Evolutionary conservation across 2,888 invertebrate genomes (phyloP).

Genomic region (Epistrophella euchroma): DNA sequence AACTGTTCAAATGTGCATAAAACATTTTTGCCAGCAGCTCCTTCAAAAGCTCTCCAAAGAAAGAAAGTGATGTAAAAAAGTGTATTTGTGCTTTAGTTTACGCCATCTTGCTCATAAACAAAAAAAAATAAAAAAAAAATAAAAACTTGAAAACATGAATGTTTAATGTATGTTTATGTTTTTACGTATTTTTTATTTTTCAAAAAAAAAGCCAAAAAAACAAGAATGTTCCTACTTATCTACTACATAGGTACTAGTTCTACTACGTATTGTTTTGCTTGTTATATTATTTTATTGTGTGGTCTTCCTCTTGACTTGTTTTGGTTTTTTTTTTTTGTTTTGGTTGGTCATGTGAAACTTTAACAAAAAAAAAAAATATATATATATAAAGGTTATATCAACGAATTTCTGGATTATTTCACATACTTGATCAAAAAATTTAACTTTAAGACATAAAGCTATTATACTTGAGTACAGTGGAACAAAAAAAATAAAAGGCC

Average conservation of each 20-base stretch:
- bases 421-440: constrained; percentile 1
- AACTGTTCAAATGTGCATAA: no score
- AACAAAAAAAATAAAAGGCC: background rate
- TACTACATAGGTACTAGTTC: background rate
- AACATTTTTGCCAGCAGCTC: background rate
- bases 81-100: background rate
- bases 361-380: background rate
- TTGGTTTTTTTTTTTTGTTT: background rate
- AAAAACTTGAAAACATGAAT: constrained; percentile 32
- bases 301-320: constrained; percentile 29
- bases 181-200: constrained; percentile 32
- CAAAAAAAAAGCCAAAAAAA: constrained; percentile 31
- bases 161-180: constrained; percentile 58
- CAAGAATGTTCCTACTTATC: background rate
- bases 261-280: constrained; percentile 10
- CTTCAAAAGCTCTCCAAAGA: background rate
- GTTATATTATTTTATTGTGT: background rate
- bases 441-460: background rate
- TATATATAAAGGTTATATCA: background rate
- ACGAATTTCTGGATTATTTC: constrained; percentile 3
- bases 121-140: background rate
- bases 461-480: background rate
- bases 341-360: constrained; percentile 7
- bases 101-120: no score
- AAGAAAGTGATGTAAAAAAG: background rate